These are phyloP conservation scores for Plusia festucae DNA, from an alignment of 2,888 invertebrate genomes.

Conservation along the genomic window DNA sequence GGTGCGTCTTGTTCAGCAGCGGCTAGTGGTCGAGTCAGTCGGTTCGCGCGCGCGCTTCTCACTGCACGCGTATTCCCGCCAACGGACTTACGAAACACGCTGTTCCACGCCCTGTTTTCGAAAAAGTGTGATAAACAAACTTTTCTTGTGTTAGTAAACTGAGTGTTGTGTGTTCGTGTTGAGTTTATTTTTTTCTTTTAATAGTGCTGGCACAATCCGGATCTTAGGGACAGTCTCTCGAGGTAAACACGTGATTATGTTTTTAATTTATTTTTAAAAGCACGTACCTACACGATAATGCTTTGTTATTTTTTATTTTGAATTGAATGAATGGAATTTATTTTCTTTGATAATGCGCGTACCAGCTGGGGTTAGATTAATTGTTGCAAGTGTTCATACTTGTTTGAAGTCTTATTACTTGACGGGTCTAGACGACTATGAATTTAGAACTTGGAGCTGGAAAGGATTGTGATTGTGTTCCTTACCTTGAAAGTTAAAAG, in stretches of 20 bases:
- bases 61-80: constrained; percentile 68
- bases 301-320: constrained; percentile 63
- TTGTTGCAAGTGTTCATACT: constrained; percentile 10
- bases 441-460: constrained; percentile 42
- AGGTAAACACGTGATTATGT: constrained; percentile 72
- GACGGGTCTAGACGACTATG: constrained; percentile 4
- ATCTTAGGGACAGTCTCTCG: constrained; percentile 62
- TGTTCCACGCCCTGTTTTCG: constrained; percentile 65
- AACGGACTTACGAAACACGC: constrained; percentile 62
- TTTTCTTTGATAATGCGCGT: constrained; percentile 37
- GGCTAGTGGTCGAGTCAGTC: constrained; percentile 68
- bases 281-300: constrained; percentile 59
- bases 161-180: constrained; percentile 68
- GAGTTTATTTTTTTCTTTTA: constrained; percentile 50
- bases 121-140: constrained; percentile 63
- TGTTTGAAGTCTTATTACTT: constrained; percentile 7
- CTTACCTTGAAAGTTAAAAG: constrained; percentile 61
- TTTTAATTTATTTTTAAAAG: constrained; percentile 66
- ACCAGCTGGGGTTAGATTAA: constrained; percentile 23
- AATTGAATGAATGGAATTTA: constrained; percentile 46
- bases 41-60: constrained; percentile 67
- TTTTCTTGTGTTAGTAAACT: constrained; percentile 64
- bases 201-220: constrained; percentile 60
- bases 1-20: constrained; percentile 60
- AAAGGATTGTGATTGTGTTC: constrained; percentile 46